Conservation (phyloP, 2,113 vertebrate species). For the Manacus vitellinus region DNA sequence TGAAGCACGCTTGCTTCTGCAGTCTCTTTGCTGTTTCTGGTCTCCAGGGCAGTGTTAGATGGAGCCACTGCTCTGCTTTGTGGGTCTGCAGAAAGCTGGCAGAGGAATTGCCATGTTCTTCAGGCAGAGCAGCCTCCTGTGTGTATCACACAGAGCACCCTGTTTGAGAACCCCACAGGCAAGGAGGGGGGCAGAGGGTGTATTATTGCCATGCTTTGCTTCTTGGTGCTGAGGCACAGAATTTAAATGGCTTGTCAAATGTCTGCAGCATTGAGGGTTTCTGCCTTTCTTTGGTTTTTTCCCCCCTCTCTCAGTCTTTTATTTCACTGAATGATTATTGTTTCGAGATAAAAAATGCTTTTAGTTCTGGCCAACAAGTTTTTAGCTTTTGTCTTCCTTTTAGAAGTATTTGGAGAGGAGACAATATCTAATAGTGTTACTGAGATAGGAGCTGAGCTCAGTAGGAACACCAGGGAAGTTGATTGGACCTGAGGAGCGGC, state of each 20-base stretch:
- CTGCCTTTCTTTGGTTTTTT: not conserved
- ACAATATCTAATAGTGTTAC: not conserved
- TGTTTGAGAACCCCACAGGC: not conserved
- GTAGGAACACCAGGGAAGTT: not conserved
- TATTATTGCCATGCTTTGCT: not conserved
- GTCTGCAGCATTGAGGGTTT: not conserved
- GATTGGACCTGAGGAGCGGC: not conserved
- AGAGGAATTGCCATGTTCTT: not conserved
- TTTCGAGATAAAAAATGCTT: not conserved
- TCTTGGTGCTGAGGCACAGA: not conserved
- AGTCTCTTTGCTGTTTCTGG: not conserved
- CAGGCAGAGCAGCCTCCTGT: not conserved
- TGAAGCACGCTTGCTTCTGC: accelerated
- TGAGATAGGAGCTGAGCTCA: not conserved
- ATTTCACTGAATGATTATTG: not conserved
- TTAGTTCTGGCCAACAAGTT: not conserved
- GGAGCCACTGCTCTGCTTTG: not conserved
- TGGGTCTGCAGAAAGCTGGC: not conserved
- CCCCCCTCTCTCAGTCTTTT: not conserved
- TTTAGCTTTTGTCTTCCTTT: not conserved
- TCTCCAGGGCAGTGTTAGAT: not conserved
- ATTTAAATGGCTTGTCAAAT: not conserved
- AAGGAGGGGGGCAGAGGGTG: not conserved
- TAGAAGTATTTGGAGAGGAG: not conserved
- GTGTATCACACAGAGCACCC: accelerated